phyloP scores from a whole-genome alignment of 2,888 invertebrate genomes.

The Shargacucullia verbasci region DNA sequence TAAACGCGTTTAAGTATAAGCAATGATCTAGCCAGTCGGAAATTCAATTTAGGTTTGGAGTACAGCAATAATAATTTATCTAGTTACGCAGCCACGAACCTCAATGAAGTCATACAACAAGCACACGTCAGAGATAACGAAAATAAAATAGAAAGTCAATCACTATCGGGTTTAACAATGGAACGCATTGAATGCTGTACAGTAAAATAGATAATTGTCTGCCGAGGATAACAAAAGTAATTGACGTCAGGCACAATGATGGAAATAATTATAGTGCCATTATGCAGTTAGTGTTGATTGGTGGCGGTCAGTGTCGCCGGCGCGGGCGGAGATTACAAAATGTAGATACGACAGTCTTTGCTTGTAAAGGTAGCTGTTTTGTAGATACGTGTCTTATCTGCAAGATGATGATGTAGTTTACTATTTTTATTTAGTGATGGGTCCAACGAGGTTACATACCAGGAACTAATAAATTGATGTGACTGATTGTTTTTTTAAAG shows the following conservation, averaged over 20 bases:
- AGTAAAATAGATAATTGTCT: constrained; percentile 44
- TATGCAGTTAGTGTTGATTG: constrained; percentile 45
- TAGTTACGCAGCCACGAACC: constrained; percentile 8
- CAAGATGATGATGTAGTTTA: too few relatives aligned
- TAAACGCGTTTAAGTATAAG: too few relatives aligned
- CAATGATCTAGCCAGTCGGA: too few relatives aligned
- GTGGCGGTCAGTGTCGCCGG: constrained; percentile 33
- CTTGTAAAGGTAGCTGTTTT: not conserved
- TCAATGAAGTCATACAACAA: constrained; percentile 32
- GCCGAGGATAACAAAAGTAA: constrained; percentile 41
- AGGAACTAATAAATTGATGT: too few relatives aligned
- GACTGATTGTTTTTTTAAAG: too few relatives aligned
- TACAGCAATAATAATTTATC: constrained; percentile 26
- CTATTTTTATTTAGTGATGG: too few relatives aligned
- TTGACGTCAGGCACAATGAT: constrained; percentile 58
- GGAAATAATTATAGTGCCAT: constrained; percentile 57
- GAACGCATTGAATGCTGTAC: constrained; percentile 25
- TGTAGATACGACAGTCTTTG: constrained; percentile 1
- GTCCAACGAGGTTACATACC: too few relatives aligned
- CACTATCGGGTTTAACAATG: constrained; percentile 27
- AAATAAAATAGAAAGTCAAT: constrained; percentile 43
- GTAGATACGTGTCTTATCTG: not conserved
- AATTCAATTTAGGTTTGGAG: constrained; percentile 20
- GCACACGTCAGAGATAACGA: constrained; percentile 38
- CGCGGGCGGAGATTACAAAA: constrained; percentile 13